Conservation (phyloP, 2,113 vertebrate genomes). For the Brachionichthys hirsutus region DNA sequence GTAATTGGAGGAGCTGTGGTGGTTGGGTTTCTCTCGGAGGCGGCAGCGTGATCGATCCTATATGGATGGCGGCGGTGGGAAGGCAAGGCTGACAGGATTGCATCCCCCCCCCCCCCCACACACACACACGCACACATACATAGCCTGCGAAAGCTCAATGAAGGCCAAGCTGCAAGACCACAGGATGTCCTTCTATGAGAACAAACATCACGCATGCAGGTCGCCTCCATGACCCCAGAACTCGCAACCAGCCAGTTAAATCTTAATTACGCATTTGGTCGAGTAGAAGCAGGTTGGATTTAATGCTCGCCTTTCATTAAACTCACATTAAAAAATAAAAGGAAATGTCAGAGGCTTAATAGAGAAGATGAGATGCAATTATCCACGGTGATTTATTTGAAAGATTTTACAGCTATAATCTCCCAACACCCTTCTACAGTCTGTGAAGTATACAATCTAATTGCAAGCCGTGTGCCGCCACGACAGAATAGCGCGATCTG, state of each 20-base stretch:
- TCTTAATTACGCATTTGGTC: conserved; percentile 60
- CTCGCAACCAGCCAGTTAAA: conserved; percentile 49
- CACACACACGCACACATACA: no score
- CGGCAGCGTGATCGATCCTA: conserved; percentile 52
- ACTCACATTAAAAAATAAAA: conserved; percentile 57
- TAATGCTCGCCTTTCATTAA: conserved; percentile 65
- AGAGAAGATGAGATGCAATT: conserved; percentile 50
- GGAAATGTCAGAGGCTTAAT: conserved; percentile 63
- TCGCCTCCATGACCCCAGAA: conserved; percentile 37
- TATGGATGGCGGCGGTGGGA: conserved; percentile 40
- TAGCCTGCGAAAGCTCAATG: conserved; percentile 51
- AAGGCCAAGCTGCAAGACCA: conserved; percentile 36
- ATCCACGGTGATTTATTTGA: conserved; percentile 65
- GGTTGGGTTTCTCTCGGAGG: conserved; percentile 61
- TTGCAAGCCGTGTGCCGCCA: conserved; percentile 16
- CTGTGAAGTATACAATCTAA: conserved; percentile 41
- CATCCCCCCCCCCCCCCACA: conserved; percentile 40
- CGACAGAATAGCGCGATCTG: conserved; percentile 32
- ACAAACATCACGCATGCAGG: conserved; percentile 40
- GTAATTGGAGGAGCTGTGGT: conserved; percentile 68
- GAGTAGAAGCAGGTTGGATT: conserved; percentile 41
- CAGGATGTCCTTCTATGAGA: conserved; percentile 53
- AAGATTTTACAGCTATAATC: conserved; percentile 55
- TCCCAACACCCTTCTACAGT: conserved; percentile 37
- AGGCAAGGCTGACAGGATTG: conserved; percentile 15